Evolutionary conservation across 2,113 vertebrate genomes (phyloP), one percentile per base, ranked within the genome.

Genomic region (Microtus pennsylvanicus): DNA sequence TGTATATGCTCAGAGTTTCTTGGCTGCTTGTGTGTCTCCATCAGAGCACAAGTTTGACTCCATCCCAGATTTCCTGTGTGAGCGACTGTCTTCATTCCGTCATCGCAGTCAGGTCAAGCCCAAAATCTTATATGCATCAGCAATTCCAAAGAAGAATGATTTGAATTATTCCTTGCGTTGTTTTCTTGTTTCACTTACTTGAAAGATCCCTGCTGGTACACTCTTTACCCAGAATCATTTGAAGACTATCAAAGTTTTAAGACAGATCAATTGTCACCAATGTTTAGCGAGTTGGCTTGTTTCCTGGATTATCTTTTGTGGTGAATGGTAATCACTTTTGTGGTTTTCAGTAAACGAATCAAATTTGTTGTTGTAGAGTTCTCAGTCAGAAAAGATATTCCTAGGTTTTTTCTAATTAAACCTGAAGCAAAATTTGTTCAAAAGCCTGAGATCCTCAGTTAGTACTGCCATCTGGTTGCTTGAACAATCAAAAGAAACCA

Each of bases 261-360:
- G 33, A 61, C 4, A n/a, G 24, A 83, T 11, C 85, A 72, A 58
- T 74, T 90, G 33, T 50, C 26, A 58, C 74, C 22, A 55, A 33
- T 24, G n/a, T 75, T 85, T 87, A 4, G 67, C 86, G 19, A 94
- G 75, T 70, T 76, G 35, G 0, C 17, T 83, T 91, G 21, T 80
- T 94, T 96, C 10, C 70, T 92, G 21, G 21, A 33, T 92, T 58
- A n/a, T 7, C 42, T 28, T 94, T 96, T 52, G 50, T 89, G 4
- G 11, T 47, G 19, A 85, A 67, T 22, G 17, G 10, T 50, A 86
- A 45, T 50, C 3, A 21, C 26, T 88, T n/a, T 42, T 91, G 11
- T 65, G 11, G 21, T 85, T 35, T 89, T 88, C 11, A 33, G 5
- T n/a, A 50, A 45, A 80, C 92, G 92, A 88, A 82, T 33, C 82